Percentiles rank a stretch among this genome's conserved stretches.
These are phyloP conservation scores for Rhimphoctona megacephalus DNA, from an alignment of 2,888 invertebrate species.

Conservation along the genomic window DNA sequence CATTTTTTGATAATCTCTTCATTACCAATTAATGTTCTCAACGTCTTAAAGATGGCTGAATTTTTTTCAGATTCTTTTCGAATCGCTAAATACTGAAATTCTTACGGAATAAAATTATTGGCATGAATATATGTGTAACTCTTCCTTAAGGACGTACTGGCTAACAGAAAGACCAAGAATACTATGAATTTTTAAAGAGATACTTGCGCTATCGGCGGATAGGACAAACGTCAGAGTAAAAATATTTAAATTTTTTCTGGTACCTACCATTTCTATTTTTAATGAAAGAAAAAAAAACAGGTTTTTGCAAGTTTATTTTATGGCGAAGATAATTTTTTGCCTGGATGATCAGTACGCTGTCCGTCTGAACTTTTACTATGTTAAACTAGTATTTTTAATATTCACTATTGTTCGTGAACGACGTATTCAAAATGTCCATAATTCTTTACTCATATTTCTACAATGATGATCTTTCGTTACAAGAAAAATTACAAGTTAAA, in stretches of 20 bases:
- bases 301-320: too few species aligned
- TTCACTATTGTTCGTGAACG: neutral
- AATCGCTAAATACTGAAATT: neutral
- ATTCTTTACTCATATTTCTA: too few species aligned
- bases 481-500: neutral
- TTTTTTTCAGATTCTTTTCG: neutral
- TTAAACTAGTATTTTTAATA: neutral
- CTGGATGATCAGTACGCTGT: too few species aligned
- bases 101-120: neutral
- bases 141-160: neutral
- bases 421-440: neutral
- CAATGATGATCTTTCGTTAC: neutral
- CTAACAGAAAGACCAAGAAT: neutral
- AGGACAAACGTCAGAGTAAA: neutral
- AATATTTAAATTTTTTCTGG: neutral
- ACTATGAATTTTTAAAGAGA: neutral
- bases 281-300: too few species aligned
- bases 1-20: too few species aligned
- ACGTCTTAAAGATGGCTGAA: neutral
- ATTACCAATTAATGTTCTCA: too few species aligned
- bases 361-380: too few species aligned
- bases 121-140: neutral
- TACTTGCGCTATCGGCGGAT: neutral
- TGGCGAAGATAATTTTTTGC: too few species aligned
- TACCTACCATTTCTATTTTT: neutral